Evolutionary conservation across 2,888 invertebrate genomes (phyloP).

Genomic region (Ethmia dodecea): DNA sequence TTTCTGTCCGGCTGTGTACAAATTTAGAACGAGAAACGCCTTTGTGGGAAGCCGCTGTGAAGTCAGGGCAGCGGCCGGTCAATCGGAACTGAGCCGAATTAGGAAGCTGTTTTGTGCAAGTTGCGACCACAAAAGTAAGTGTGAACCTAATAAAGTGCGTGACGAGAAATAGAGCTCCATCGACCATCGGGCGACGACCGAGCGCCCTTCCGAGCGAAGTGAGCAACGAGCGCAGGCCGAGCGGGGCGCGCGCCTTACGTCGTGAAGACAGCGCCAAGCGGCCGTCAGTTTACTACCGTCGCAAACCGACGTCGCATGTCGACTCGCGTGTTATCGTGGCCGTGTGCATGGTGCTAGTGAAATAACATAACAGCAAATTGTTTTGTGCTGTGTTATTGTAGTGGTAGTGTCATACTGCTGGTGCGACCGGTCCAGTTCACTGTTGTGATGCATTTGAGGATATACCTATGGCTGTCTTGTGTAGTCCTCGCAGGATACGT

Average conservation of each 20-base stretch:
- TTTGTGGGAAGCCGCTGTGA: conserved; percentile 17
- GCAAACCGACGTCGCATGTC: conserved; percentile 57
- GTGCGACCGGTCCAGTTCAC: conserved; percentile 57
- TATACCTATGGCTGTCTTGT: conserved; percentile 84
- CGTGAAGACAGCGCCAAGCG: conserved; percentile 61
- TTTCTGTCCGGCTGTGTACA: conserved; percentile 42
- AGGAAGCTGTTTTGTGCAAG: neutral
- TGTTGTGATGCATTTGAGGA: conserved; percentile 87
- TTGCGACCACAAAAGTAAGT: neutral
- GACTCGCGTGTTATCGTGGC: conserved; percentile 49
- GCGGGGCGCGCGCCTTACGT: conserved; percentile 52
- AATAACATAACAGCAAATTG: conserved; percentile 68
- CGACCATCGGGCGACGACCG: conserved; percentile 55
- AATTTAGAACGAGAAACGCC: conserved; percentile 46
- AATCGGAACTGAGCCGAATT: neutral
- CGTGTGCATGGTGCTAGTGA: conserved; percentile 70
- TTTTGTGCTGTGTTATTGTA: conserved; percentile 66
- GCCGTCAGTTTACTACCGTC: conserved; percentile 65
- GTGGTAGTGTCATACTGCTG: conserved; percentile 59
- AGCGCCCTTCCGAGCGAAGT: conserved; percentile 44
- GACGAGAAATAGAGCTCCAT: conserved; percentile 63
- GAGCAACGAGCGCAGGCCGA: conserved; percentile 36
- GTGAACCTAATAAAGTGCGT: conserved; percentile 54
- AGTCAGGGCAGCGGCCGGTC: neutral
- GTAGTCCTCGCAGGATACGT: conserved; percentile 85